A percentile compares a stretch with the other conserved stretches of the same genome.
Evolutionary conservation across 2,113 vertebrate genomes (phyloP).

Genomic region (Ailurus styani): DNA sequence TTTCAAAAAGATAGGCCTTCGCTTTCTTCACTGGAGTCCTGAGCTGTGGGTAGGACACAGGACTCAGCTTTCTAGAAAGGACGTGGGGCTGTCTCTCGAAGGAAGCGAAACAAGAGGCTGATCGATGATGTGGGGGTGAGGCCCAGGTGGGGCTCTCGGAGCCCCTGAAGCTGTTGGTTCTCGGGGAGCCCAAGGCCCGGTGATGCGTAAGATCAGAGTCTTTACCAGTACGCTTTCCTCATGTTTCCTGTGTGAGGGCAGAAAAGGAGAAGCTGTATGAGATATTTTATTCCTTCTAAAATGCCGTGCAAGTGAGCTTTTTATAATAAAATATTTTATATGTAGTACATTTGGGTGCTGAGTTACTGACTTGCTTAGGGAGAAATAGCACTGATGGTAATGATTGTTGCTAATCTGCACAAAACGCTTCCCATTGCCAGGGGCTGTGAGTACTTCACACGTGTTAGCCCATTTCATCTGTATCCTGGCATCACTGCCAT

Average conservation of each 20-base stretch:
- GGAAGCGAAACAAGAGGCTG: not conserved
- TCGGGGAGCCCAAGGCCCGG: not conserved
- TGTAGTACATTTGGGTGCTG: not conserved
- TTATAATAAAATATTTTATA: slow-evolving; percentile 79
- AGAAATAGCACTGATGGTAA: too few species aligned
- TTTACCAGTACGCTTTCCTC: not conserved
- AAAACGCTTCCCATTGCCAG: not conserved
- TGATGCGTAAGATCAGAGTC: accelerated
- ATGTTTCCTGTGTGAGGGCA: accelerated
- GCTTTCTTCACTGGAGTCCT: not conserved
- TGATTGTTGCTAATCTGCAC: not conserved
- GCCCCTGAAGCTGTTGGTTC: not conserved
- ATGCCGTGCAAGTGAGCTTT: not conserved
- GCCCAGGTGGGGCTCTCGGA: not conserved
- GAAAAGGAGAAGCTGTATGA: not conserved
- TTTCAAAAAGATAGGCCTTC: not conserved
- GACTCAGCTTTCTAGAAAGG: not conserved
- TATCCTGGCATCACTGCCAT: not conserved
- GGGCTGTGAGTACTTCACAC: accelerated
- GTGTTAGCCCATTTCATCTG: accelerated
- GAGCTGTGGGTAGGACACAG: not conserved
- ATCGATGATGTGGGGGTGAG: not conserved
- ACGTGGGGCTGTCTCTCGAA: not conserved
- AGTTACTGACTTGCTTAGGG: not conserved
- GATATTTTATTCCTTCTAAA: not conserved